Conservation (phyloP, 2,797 vertebrate genomes). For the Enteromius thamalakanensis region DNA sequence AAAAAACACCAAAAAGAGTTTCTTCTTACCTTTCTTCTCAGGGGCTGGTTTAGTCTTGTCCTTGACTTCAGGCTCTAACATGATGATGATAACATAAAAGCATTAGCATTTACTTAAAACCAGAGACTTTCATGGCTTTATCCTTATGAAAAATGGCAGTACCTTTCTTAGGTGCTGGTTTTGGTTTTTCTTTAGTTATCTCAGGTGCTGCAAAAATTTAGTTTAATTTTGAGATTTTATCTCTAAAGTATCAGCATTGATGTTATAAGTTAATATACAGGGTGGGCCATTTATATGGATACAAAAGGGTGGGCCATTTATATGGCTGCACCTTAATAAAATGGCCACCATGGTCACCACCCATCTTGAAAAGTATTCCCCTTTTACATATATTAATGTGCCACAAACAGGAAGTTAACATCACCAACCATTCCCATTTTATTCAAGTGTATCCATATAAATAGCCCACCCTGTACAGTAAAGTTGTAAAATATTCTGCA, state of each 20-base stretch:
- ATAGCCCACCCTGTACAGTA: no score
- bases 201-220: conserved; percentile 9
- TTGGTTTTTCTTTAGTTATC: conserved; percentile 27
- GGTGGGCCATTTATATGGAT: no score
- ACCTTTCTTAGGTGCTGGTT: conserved; percentile 33
- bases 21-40: conserved; percentile 11
- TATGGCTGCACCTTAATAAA: no score
- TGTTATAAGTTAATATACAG: background rate
- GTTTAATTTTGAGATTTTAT: background rate
- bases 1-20: background rate
- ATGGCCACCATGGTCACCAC: no score
- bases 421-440: no score
- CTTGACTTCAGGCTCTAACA: conserved; percentile 20
- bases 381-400: no score
- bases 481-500: background rate
- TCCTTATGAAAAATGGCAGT: background rate
- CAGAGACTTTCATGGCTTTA: background rate
- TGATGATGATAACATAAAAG: background rate
- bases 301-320: no score
- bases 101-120: background rate
- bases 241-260: background rate
- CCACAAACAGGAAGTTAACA: no score
- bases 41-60: conserved; percentile 19
- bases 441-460: no score
- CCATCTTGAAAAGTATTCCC: no score